Conservation (phyloP, 2,113 vertebrate species). For the Prietella phreatophila region DNA sequence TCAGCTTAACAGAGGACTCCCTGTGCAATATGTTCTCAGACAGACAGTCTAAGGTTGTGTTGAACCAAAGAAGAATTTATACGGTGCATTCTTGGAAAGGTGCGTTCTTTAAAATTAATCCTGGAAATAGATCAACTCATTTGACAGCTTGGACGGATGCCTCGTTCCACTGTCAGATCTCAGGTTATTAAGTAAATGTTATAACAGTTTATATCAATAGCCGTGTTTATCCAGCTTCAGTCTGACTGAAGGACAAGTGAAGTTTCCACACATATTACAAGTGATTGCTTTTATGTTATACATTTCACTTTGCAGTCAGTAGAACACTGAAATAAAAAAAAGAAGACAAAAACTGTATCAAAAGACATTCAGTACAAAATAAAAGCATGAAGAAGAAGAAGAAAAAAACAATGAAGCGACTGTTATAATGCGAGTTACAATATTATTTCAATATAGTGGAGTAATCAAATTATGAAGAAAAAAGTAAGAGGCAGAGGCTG, state of each 20-base stretch:
- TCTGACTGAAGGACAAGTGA: slow-evolving; percentile 41
- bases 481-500: background rate
- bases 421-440: background rate
- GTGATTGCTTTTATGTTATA: slow-evolving; percentile 19
- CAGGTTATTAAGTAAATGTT: slow-evolving; percentile 44
- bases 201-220: slow-evolving; percentile 32
- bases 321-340: background rate
- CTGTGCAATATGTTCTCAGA: slow-evolving; percentile 10
- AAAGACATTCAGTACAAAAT: background rate
- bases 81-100: slow-evolving; percentile 31
- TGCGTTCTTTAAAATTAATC: slow-evolving; percentile 12
- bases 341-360: background rate
- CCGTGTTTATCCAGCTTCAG: slow-evolving; percentile 27
- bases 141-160: slow-evolving; percentile 27
- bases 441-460: background rate
- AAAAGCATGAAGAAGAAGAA: background rate
- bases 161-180: slow-evolving; percentile 44
- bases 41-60: slow-evolving; percentile 24
- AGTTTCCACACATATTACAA: slow-evolving; percentile 20
- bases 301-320: background rate
- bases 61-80: slow-evolving; percentile 14
- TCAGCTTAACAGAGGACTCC: slow-evolving; percentile 19
- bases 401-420: background rate
- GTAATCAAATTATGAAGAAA: background rate
- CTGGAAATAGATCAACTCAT: slow-evolving; percentile 17